These are phyloP conservation scores for Plecturocebus donacophilus DNA, from an alignment of 2,113 vertebrate species.

Conservation along the genomic window DNA sequence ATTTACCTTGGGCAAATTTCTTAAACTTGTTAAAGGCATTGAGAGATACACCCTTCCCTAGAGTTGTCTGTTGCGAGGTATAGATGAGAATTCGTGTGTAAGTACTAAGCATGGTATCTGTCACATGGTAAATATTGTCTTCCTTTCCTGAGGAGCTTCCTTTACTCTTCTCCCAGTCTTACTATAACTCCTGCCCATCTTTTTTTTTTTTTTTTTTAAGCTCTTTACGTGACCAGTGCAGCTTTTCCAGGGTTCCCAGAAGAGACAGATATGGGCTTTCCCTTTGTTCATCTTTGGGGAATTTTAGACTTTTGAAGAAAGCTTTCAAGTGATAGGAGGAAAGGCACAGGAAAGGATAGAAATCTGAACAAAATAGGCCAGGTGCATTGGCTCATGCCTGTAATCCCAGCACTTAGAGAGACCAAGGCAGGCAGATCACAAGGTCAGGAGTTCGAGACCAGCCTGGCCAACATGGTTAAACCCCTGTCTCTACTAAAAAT, in stretches of 20 bases:
- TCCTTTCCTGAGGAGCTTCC: background rate
- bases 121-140: background rate
- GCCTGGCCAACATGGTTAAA: too few relatives aligned
- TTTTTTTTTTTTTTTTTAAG: background rate
- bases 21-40: background rate
- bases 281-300: background rate
- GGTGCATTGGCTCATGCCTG: too few relatives aligned
- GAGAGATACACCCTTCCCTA: background rate
- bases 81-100: background rate
- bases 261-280: background rate
- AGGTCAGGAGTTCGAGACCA: too few relatives aligned
- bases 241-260: background rate
- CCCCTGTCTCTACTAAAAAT: too few relatives aligned
- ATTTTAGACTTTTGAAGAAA: conserved; percentile 47
- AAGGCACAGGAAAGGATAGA: background rate
- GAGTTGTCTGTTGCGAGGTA: background rate
- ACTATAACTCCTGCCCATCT: background rate
- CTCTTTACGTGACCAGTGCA: background rate
- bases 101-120: background rate
- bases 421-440: too few relatives aligned
- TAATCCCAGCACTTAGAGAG: too few relatives aligned
- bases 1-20: background rate
- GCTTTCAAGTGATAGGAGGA: background rate
- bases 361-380: conserved; percentile 17
- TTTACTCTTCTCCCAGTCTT: background rate